phyloP scores from a whole-genome alignment of 2,888 invertebrate species.

The Drosophila eohydei region DNA sequence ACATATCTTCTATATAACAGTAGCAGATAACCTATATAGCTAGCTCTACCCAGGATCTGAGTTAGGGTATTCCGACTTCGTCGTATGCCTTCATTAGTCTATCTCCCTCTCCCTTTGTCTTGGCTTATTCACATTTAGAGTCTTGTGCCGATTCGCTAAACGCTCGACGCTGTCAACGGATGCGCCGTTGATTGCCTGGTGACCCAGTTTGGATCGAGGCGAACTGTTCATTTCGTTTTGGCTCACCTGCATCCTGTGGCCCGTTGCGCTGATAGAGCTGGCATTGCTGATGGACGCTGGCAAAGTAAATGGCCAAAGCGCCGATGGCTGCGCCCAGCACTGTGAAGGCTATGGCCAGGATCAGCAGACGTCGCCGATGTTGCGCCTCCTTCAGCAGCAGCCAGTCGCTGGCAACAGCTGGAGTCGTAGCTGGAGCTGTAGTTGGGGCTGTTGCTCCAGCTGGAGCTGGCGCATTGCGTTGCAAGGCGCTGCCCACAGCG shows the following conservation, averaged over 20 bases:
- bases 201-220: conserved; percentile 46
- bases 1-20: background rate
- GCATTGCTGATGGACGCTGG: conserved; percentile 73
- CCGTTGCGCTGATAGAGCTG: conserved; percentile 48
- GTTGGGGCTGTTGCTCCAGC: conserved; percentile 1
- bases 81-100: background rate
- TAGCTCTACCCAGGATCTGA: background rate
- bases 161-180: conserved; percentile 10
- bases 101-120: background rate
- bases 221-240: conserved; percentile 1
- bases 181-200: conserved; percentile 45
- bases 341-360: conserved; percentile 83
- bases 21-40: background rate
- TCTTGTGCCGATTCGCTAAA: background rate
- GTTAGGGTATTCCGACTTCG: conserved; percentile 1
- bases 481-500: conserved; percentile 64
- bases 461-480: conserved; percentile 52
- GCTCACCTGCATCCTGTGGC: conserved; percentile 56
- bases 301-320: conserved; percentile 84
- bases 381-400: conserved; percentile 89
- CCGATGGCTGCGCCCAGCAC: conserved; percentile 84
- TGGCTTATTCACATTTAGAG: background rate
- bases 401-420: conserved; percentile 70
- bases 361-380: conserved; percentile 87
- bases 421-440: background rate